Base-by-base conservation (phyloP, 1,140 invertebrate species). In the Cylas formicarius region DNA sequence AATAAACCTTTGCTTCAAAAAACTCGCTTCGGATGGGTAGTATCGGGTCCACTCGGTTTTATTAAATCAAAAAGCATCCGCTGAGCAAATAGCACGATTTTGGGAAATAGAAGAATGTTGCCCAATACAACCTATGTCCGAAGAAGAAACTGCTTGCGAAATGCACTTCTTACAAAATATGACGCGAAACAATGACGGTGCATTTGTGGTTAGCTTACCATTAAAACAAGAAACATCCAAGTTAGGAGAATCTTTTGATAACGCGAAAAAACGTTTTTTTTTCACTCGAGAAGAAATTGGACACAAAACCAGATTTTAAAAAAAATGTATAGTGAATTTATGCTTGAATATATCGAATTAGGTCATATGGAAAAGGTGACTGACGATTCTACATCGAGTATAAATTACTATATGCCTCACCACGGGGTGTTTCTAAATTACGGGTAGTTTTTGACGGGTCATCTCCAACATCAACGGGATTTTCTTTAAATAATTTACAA, bases 351-450 rank as follows among this genome's bases (percentile, higher is more conserved):
- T 18, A 14, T n/a, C 17, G 11, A 37, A 8, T 45, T 49, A 38
- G 41, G 27, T 7, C 38, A 48, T 23, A 42, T 48, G 38, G 13
- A 8, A 16, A 48, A 43, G 20, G 7, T 48, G n/a, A 19, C 33
- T 4, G 11, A 11, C 2, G 8, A 41, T 9, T 16, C 29, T 5
- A 13, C 29, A 26, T 16, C 4, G 4, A 31, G 38, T 3, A 18
- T 22, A 8, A 10, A 2, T 29, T 61, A 50, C 47, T 72, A 62
- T 42, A 26, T 71, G 14, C 67, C 69, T 2, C 68, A 72, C 48
- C 66, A 67, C 29, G 53, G 48, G 3, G 66, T 71, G 0, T 55
- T 5, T 65, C 62, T 2, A 58, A 60, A 35, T n/a, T 61, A 7
- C 39, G 66, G 0, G 53, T 63, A 1, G 62, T 67, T 3, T 68